Conservation (phyloP, 2,113 vertebrate genomes). For the Polypterus senegalus region DNA sequence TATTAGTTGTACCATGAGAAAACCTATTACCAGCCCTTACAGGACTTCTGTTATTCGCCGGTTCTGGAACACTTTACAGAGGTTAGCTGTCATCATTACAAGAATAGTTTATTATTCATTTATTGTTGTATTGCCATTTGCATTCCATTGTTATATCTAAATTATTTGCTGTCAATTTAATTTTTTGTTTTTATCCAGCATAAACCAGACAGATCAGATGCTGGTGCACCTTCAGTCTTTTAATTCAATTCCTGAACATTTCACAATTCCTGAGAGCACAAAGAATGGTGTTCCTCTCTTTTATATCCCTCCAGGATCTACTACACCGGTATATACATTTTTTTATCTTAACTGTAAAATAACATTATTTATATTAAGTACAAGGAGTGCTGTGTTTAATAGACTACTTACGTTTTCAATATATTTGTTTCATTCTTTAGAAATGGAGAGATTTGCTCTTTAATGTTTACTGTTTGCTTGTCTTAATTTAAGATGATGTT, state of each 20-base stretch:
- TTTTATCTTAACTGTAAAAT: too few species aligned
- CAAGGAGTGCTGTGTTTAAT: too few species aligned
- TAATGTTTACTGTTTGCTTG: too few species aligned
- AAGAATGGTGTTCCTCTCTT: conserved; percentile 94
- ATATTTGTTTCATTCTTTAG: too few species aligned
- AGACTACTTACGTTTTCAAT: too few species aligned
- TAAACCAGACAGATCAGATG: conserved; percentile 98
- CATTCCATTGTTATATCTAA: too few species aligned
- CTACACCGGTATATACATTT: conserved; percentile 65
- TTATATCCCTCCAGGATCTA: conserved; percentile 92
- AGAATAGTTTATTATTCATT: too few species aligned
- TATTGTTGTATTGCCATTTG: too few species aligned
- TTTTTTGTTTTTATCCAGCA: conserved; percentile 50
- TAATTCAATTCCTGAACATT: conserved; percentile 87
- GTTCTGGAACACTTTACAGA: conserved; percentile 96
- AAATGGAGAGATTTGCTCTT: too few species aligned
- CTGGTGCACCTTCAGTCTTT: conserved; percentile 93
- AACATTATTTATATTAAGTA: too few species aligned
- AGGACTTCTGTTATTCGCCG: conserved; percentile 89
- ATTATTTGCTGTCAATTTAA: too few species aligned
- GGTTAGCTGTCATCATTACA: conserved; percentile 40
- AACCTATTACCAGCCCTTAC: conserved; percentile 90
- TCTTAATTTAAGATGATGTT: too few species aligned
- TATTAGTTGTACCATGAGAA: conserved; percentile 91
- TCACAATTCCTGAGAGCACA: conserved; percentile 93